Percentiles rank a stretch among this genome's conserved stretches.
Evolutionary conservation across 2,888 invertebrate genomes (phyloP).

Genomic region (Dusona sp.): DNA sequence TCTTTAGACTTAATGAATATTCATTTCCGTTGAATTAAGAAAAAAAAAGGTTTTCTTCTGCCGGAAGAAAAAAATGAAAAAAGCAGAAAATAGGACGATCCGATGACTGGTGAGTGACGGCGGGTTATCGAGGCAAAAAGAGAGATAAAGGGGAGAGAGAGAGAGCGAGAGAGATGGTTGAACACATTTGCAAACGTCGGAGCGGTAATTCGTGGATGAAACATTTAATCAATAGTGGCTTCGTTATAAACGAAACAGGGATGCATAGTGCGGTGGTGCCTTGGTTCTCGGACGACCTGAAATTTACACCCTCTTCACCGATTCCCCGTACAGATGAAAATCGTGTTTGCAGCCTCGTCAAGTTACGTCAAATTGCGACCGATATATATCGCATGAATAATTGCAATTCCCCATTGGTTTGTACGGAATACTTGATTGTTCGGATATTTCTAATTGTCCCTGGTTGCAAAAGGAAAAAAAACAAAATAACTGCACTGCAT

Average conservation of each 20-base stretch:
- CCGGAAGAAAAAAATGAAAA: not conserved
- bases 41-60: not conserved
- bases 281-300: conserved; percentile 39
- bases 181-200: conserved; percentile 41
- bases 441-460: not conserved
- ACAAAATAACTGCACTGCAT: not conserved
- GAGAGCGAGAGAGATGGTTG: not conserved
- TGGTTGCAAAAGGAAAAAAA: not conserved
- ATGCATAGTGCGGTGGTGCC: not conserved
- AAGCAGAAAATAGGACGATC: not conserved
- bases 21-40: not conserved
- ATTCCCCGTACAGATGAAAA: conserved; percentile 45
- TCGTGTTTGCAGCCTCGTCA: conserved; percentile 47
- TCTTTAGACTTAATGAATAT: not conserved
- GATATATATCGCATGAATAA: conserved; percentile 25
- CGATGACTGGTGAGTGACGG: not conserved
- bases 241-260: conserved; percentile 55
- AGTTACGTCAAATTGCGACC: conserved; percentile 32
- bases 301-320: conserved; percentile 48
- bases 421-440: conserved; percentile 14
- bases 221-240: conserved; percentile 66
- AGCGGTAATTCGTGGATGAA: conserved; percentile 50
- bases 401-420: conserved; percentile 36
- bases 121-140: not conserved
- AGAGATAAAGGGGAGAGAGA: conserved; percentile 27